Conservation (phyloP, 2,888 invertebrate genomes). For the Andrena dorsata region DNA sequence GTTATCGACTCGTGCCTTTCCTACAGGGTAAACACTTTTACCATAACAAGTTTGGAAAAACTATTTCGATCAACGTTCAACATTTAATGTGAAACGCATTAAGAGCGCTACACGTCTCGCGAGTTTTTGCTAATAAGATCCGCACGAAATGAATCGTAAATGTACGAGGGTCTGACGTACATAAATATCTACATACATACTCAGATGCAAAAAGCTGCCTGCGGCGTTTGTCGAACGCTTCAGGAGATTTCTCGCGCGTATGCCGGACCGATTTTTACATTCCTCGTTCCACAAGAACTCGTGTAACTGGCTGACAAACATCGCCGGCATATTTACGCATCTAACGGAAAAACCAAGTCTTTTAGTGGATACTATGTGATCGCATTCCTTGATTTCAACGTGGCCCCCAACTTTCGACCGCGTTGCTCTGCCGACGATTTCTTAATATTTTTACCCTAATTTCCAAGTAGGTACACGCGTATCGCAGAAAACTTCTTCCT, state of each 20-base stretch:
- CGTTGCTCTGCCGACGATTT: no score
- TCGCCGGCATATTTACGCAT: not conserved
- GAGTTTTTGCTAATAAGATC: conserved; percentile 3
- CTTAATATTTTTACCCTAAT: no score
- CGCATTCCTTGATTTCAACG: no score
- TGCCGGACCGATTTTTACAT: not conserved
- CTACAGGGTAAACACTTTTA: not conserved
- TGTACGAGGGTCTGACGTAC: not conserved
- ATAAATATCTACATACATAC: not conserved
- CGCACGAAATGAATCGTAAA: not conserved
- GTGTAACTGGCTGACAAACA: not conserved
- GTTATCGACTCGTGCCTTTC: not conserved
- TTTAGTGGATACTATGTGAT: not conserved
- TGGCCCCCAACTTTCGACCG: no score
- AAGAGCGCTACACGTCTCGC: not conserved
- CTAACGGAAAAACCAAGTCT: not conserved
- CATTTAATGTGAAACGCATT: not conserved
- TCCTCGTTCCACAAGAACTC: no score
- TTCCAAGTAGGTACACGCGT: no score
- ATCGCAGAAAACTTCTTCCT: no score
- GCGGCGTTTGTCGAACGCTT: not conserved
- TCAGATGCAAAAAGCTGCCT: not conserved
- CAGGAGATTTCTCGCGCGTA: not conserved
- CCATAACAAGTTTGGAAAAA: not conserved
- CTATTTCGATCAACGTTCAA: not conserved